phyloP scores from a whole-genome alignment of 2,888 invertebrate species.

The Zonitis immaculata region DNA sequence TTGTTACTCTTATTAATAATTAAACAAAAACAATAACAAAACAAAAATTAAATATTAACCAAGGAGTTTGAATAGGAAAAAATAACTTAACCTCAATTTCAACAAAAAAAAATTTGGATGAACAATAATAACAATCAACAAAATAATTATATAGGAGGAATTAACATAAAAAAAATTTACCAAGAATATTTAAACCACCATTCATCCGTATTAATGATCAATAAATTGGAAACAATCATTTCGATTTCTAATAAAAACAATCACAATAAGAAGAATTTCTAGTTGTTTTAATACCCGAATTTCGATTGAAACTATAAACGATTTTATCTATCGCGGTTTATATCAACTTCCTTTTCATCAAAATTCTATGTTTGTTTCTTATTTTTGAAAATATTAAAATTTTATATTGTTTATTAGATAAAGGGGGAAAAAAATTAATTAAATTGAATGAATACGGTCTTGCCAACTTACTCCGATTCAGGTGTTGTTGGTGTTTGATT shows the following conservation, averaged over 20 bases:
- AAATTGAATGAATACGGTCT: too few relatives aligned
- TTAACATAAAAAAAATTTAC: constrained; percentile 25
- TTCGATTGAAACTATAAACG: constrained; percentile 13
- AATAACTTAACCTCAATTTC: constrained; percentile 11
- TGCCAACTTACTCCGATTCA: constrained; percentile 62
- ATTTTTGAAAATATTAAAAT: too few relatives aligned
- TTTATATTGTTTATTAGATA: too few relatives aligned
- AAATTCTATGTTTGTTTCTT: too few relatives aligned
- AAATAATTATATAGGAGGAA: constrained; percentile 7
- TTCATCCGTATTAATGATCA: constrained; percentile 34
- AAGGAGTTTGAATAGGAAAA: too few relatives aligned
- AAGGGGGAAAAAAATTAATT: too few relatives aligned
- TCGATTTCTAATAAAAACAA: constrained; percentile 8
- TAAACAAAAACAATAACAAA: not conserved
- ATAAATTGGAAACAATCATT: constrained; percentile 36
- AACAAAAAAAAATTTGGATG: constrained; percentile 5
- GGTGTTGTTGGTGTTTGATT: constrained; percentile 63
- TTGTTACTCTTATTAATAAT: not conserved
- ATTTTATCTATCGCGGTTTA: constrained; percentile 22
- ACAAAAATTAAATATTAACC: not conserved
- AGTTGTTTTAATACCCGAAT: too few relatives aligned
- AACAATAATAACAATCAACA: constrained; percentile 11
- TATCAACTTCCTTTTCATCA: too few relatives aligned
- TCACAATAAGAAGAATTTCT: constrained; percentile 1
- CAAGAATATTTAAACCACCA: constrained; percentile 42